These are phyloP conservation scores for Leucosticte australis DNA, from an alignment of 2,113 vertebrate genomes.

Conservation along the genomic window DNA sequence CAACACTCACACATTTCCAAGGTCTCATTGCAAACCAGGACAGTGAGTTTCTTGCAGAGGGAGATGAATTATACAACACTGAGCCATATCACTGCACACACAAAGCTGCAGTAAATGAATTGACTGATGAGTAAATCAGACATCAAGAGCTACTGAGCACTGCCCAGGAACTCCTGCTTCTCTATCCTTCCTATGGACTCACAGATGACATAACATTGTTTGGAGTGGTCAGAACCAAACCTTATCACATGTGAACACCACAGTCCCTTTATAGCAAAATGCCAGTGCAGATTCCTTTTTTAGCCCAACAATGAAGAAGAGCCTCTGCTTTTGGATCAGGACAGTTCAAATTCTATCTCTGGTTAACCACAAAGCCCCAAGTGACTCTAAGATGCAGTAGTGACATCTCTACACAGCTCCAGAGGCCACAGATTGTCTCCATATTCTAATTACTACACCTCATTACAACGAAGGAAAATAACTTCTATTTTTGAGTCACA, in stretches of 20 bases:
- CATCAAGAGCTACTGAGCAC: not conserved
- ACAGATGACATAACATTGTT: not conserved
- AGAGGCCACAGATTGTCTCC: constrained; percentile 18
- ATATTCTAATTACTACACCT: constrained; percentile 34
- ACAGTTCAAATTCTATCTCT: constrained; percentile 8
- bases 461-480: constrained; percentile 19
- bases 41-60: not conserved
- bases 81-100: not conserved
- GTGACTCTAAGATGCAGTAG: not conserved
- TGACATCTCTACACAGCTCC: constrained; percentile 17
- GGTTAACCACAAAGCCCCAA: constrained; percentile 48
- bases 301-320: not conserved
- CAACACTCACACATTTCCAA: not conserved
- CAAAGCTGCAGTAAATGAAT: not conserved
- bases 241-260: not conserved
- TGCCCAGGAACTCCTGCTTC: not conserved
- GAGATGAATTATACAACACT: not conserved
- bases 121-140: not conserved
- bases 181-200: not conserved
- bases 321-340: not conserved
- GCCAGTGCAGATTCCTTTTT: not conserved
- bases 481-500: not conserved
- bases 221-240: not conserved
- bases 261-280: not conserved
- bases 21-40: not conserved